Conservation (phyloP, 2,888 invertebrate genomes). For the Ormyrus thymus region DNA sequence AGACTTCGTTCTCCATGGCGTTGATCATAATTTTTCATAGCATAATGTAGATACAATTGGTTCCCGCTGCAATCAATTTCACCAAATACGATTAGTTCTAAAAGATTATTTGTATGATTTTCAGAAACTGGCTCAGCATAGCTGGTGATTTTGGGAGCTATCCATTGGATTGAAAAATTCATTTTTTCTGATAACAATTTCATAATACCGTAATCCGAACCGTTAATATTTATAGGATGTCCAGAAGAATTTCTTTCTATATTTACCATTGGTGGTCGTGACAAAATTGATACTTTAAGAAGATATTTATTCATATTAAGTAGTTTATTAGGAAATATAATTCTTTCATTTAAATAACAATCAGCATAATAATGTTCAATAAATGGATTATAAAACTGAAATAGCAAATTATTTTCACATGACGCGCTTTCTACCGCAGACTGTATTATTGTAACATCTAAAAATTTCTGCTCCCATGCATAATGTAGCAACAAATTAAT, state of each 20-base stretch:
- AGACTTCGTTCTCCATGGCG: not conserved
- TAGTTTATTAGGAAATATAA: conserved; percentile 43
- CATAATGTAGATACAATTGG: conserved; percentile 16
- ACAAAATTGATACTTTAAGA: conserved; percentile 12
- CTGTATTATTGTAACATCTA: conserved; percentile 32
- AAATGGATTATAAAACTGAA: conserved; percentile 46
- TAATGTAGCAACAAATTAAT: not conserved
- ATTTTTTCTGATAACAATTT: not conserved
- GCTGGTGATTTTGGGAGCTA: not conserved
- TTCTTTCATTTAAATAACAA: not conserved
- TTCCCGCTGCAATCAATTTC: conserved; percentile 32
- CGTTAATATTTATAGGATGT: conserved; percentile 13
- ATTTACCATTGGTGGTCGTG: conserved; percentile 1
- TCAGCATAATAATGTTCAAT: not conserved
- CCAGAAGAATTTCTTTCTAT: conserved; percentile 25
- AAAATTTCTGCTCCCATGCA: conserved; percentile 43
- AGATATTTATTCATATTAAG: conserved; percentile 26
- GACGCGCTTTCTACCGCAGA: not conserved
- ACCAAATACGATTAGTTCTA: conserved; percentile 11
- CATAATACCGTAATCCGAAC: conserved; percentile 19
- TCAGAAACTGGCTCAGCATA: conserved; percentile 13
- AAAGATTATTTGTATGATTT: not conserved
- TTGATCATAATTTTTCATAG: not conserved
- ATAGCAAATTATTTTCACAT: not conserved
- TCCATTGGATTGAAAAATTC: conserved; percentile 23